phyloP scores from a whole-genome alignment of 2,113 vertebrate species.

The Mormyrus iriodes region DNA sequence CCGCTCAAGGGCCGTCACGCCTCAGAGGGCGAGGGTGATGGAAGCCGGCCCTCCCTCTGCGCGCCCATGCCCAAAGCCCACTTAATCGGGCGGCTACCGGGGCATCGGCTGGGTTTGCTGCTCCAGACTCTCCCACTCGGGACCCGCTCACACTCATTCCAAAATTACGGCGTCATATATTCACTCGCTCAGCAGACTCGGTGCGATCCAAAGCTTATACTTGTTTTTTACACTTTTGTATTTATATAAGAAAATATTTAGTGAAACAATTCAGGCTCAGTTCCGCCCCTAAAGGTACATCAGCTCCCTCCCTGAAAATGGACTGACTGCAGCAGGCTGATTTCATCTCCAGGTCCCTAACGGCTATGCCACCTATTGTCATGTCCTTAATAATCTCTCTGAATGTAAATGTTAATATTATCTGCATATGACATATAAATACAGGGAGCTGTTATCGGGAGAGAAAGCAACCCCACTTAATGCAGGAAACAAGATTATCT shows the following conservation, averaged over 20 bases:
- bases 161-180: not conserved
- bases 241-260: not conserved
- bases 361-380: not conserved
- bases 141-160: not conserved
- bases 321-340: not conserved
- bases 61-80: not conserved
- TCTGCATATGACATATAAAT: not conserved
- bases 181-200: not conserved
- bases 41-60: not conserved
- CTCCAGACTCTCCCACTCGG: conserved; percentile 66
- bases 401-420: not conserved
- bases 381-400: not conserved
- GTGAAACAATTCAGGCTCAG: not conserved
- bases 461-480: not conserved
- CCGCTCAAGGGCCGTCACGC: not conserved
- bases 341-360: not conserved
- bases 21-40: not conserved
- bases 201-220: not conserved
- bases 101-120: conserved; percentile 35
- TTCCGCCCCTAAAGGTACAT: not conserved
- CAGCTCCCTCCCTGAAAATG: not conserved
- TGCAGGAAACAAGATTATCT: not conserved
- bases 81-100: conserved; percentile 13
- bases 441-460: not conserved
- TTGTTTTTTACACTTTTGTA: not conserved